Conservation (phyloP, 2,888 invertebrate genomes). For the Euzetes globulus region DNA sequence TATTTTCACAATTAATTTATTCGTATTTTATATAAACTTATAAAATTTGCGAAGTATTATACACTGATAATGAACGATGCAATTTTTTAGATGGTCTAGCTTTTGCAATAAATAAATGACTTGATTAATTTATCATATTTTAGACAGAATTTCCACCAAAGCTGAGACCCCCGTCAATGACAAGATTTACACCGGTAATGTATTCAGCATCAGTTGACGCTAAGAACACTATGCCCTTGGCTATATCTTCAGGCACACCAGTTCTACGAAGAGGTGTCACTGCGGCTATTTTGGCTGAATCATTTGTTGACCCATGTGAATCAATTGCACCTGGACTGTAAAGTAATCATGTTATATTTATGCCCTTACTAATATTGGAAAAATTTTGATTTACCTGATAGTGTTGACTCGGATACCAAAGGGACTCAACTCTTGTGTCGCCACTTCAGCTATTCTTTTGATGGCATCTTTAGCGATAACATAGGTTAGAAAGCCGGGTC, state of each 20-base stretch:
- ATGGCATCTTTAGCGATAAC: neutral
- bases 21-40: too few species aligned
- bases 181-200: constrained; percentile 22
- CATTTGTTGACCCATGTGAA: neutral
- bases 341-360: neutral
- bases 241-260: constrained; percentile 28
- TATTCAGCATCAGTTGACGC: constrained; percentile 25
- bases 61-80: too few species aligned
- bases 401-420: constrained; percentile 28
- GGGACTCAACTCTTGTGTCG: constrained; percentile 22
- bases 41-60: too few species aligned
- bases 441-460: neutral
- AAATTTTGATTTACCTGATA: constrained; percentile 16
- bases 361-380: neutral
- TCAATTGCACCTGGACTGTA: constrained; percentile 27
- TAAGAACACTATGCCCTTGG: constrained; percentile 8
- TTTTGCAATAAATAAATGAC: neutral
- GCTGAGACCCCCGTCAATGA: constrained; percentile 18
- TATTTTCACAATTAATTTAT: too few species aligned
- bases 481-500: neutral
- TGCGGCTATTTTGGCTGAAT: neutral
- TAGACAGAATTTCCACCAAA: neutral
- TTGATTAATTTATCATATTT: neutral
- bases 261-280: constrained; percentile 11
- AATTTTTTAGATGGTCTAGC: too few species aligned